Base-by-base conservation (phyloP, 1,140 invertebrate genomes). In the Heliconius melpomene region DNA sequence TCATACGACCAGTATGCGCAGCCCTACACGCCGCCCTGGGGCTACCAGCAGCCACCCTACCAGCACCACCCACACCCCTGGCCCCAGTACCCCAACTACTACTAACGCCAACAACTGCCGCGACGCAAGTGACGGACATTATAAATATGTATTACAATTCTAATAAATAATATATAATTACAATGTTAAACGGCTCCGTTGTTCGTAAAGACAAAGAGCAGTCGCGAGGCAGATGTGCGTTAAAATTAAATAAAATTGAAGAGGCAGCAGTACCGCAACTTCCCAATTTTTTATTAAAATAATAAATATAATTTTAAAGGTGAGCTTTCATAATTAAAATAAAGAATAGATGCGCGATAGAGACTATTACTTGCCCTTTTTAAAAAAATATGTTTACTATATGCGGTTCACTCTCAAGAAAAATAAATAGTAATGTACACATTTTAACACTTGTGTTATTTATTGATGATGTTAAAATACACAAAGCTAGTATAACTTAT, bases 71-170 rank as follows among this genome's bases (percentile, higher is more conserved):
- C 88, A 7, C 90, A 89, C 75, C 84, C 90, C 40, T 93, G 93
- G 91, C 88, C 89, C 32, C 92, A 93, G 78, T 94, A 94, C 83
- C 91, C 89, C 76, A 93, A 94, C 82, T 93, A 94, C 82, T 93
- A 93, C 82, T 94, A 89, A 82, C 79, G 32, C 50, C 77, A 40
- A 26, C 66, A 6, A 71, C 36, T 38, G 40, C 23, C 26, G 26
- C 57, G 57, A 60, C 57, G 20, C 20, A 3, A 66, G 60, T 29
- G 11, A 66, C 13, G 60, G 60, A 66, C 60, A 26, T 66, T 60
- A 23, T 52, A 52, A 52, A 52, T 52, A 52, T 46, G 13, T 16
- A 16, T 0, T 52, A 52, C 50, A 52, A 57, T 23, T 57, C 23
- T n/a, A 57, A 9, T 57, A n/a, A 20, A 20, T 23, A 57, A 9